Evolutionary conservation across 2,888 invertebrate genomes (phyloP).

Genomic region (Aspidiotus destructor): DNA sequence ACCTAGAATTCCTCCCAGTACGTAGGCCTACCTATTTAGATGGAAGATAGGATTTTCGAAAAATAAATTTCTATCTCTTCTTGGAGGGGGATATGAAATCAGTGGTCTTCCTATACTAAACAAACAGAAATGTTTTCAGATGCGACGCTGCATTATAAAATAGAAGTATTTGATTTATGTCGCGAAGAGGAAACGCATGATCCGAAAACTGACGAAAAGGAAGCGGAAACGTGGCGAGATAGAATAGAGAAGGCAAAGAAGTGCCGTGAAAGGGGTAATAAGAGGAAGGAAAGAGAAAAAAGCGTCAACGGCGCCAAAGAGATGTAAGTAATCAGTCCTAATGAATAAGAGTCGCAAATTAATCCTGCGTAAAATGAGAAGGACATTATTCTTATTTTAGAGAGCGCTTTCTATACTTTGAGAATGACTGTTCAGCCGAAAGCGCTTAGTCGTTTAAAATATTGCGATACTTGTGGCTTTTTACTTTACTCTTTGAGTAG

Average conservation of each 20-base stretch:
- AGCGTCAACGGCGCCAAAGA: constrained; percentile 19
- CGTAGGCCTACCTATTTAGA: neutral
- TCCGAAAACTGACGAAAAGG: constrained; percentile 44
- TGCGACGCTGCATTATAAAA: constrained; percentile 61
- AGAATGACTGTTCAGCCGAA: too few relatives aligned
- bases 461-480: too few relatives aligned
- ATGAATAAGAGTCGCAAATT: too few relatives aligned
- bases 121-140: constrained; percentile 37
- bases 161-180: constrained; percentile 56
- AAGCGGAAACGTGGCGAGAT: constrained; percentile 15
- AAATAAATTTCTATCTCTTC: neutral
- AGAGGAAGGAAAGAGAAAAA: constrained; percentile 20
- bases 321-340: neutral
- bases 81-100: neutral
- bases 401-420: too few relatives aligned
- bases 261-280: constrained; percentile 7
- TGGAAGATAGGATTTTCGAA: neutral
- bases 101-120: too few relatives aligned
- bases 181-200: neutral
- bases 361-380: too few relatives aligned
- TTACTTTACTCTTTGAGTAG: too few relatives aligned
- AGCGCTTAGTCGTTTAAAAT: too few relatives aligned
- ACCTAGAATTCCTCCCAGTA: constrained; percentile 61
- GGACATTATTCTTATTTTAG: too few relatives aligned
- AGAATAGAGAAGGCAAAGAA: constrained; percentile 6